Evolutionary conservation across 1,140 invertebrate species (phyloP).

Genomic region (Saccostrea echinata): DNA sequence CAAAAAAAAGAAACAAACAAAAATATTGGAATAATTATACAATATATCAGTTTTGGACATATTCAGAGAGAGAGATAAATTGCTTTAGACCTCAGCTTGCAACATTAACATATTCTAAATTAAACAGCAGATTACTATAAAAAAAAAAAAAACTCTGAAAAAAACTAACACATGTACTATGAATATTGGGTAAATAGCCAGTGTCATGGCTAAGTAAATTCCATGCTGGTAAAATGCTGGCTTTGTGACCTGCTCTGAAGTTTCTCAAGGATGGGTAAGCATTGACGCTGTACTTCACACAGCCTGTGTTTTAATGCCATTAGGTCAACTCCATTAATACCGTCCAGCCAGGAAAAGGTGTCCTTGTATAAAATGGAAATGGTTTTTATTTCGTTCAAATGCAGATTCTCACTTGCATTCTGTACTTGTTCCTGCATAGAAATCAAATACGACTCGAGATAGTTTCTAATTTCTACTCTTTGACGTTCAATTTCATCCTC

Average conservation of each 20-base stretch:
- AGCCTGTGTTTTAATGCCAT: neutral
- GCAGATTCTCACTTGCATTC: neutral
- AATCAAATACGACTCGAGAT: slow-evolving; percentile 71
- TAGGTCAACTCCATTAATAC: neutral
- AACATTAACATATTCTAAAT: too few species aligned
- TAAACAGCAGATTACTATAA: too few species aligned
- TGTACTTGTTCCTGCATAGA: slow-evolving; percentile 47
- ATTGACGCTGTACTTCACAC: neutral
- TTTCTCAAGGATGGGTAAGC: neutral
- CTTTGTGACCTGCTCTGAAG: neutral
- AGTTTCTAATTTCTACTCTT: slow-evolving; percentile 73
- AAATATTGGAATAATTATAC: too few species aligned
- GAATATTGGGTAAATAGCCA: too few species aligned
- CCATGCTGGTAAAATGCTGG: too few species aligned
- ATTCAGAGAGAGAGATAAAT: too few species aligned
- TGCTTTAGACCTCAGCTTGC: too few species aligned
- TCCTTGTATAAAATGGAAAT: neutral
- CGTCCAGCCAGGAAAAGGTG: neutral
- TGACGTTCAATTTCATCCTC: slow-evolving; percentile 78
- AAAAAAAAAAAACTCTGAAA: too few species aligned
- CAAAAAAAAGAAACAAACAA: too few species aligned
- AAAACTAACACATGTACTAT: too few species aligned
- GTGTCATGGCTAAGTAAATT: too few species aligned
- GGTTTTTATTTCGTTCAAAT: neutral
- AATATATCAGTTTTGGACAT: too few species aligned